A percentile compares a stretch with the other conserved stretches of the same genome.
Conservation (phyloP, 2,797 vertebrate species). For the Enteromius thamalakanensis region DNA sequence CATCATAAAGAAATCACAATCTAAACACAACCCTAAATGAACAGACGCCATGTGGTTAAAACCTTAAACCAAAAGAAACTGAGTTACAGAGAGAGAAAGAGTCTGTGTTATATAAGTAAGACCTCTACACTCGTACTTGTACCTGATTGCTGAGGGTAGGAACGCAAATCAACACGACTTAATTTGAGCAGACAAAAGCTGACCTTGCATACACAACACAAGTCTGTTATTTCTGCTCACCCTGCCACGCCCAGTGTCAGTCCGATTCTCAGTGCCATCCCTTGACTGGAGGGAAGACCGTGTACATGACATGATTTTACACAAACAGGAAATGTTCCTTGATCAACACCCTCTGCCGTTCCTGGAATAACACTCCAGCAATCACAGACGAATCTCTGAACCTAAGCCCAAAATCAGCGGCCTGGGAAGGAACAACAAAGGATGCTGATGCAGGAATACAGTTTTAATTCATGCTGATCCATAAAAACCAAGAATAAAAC, state of each 20-base stretch:
- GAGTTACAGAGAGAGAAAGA: not conserved
- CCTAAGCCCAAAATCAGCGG: not conserved
- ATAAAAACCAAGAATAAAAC: not conserved
- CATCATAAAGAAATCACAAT: not conserved
- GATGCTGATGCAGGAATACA: not conserved
- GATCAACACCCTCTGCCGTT: not conserved
- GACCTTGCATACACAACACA: not conserved
- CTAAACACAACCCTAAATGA: not conserved
- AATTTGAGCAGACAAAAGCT: not conserved
- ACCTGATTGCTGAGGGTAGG: slow-evolving; percentile 40
- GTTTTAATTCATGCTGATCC: not conserved
- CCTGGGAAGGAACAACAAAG: not conserved
- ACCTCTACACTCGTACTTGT: slow-evolving; percentile 39
- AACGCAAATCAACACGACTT: slow-evolving; percentile 45
- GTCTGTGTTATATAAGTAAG: slow-evolving; percentile 21
- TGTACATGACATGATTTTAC: not conserved
- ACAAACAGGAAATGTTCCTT: slow-evolving; percentile 2
- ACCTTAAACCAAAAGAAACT: not conserved
- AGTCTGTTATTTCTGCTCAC: slow-evolving; percentile 6
- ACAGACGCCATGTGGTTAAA: not conserved
- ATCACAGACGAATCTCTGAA: not conserved
- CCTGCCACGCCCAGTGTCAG: slow-evolving; percentile 11
- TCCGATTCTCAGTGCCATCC: slow-evolving; percentile 2
- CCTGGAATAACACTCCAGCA: not conserved
- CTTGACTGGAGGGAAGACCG: not conserved